Base-by-base conservation (phyloP, 2,113 vertebrate genomes). In the Pollachius pollachius region DNA sequence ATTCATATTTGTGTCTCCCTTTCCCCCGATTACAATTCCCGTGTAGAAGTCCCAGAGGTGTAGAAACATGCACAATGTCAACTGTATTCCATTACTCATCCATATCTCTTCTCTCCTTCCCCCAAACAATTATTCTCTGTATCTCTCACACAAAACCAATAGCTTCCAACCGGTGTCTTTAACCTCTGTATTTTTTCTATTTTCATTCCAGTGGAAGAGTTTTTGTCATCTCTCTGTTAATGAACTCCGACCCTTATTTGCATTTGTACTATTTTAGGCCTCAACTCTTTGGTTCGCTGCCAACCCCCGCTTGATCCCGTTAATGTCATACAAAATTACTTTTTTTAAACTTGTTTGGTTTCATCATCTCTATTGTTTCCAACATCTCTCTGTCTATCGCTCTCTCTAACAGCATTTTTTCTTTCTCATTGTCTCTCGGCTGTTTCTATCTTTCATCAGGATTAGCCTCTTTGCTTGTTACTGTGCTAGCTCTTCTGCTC, bases 371-470 rank as follows among this genome's bases (percentile, higher is more conserved):
- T 60, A 41, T 25, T 69, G 52, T 63, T 17, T 15, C 27, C n/a
- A 15, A 30, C 3, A 0, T 54, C 34, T 27, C 19, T 72, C 60
- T 59, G 16, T 74, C 65, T 67, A 27, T 17, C 62, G 21, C 62
- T 58, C 64, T 69, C 60, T 57, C 52, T 18, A 69, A 48, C 54
- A 72, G 30, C 69, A 1, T 74, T 70, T 30, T 76, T 27, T n/a
- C 67, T 81, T 70, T 75, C 79, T 85, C 81, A 74, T 17, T 67
- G 52, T 76, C 67, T 67, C 64, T 30, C n/a, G 18, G 70, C 73
- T 68, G 85, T 67, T 60, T 62, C 73, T 76, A 81, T 89, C 83
- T 78, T 73, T 87, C 71, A 87, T 87, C 85, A 83, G 82, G 84
- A 89, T 89, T 87, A 86, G 84, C 73, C 70, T 54, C 60, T 79